Evolutionary conservation across 1,140 invertebrate species (phyloP).

Genomic region (Zaprionus kolodkinae): DNA sequence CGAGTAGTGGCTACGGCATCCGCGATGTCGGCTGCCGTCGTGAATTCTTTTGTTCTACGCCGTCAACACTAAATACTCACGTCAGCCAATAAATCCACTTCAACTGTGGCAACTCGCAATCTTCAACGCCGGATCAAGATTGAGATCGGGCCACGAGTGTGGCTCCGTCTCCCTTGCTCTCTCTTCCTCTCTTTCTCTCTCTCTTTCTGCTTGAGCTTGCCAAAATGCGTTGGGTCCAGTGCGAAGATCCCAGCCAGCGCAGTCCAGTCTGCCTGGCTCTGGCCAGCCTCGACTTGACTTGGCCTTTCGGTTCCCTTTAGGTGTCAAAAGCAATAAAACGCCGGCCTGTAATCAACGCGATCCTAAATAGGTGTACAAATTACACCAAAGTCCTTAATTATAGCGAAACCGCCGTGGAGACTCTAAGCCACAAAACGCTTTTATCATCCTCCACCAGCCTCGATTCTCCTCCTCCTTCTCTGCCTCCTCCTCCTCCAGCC

Average conservation of each 20-base stretch:
- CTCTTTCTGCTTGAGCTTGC: slow-evolving; percentile 28
- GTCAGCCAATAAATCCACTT: slow-evolving; percentile 84
- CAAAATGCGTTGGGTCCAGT: slow-evolving; percentile 38
- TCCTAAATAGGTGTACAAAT: slow-evolving; percentile 85
- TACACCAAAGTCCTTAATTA: slow-evolving; percentile 84
- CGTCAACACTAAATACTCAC: slow-evolving; percentile 84
- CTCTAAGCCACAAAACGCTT: slow-evolving; percentile 71
- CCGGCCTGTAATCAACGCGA: slow-evolving; percentile 84
- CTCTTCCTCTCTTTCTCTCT: background rate
- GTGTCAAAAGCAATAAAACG: slow-evolving; percentile 84
- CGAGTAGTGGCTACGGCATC: slow-evolving; percentile 6
- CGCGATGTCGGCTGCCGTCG: slow-evolving; percentile 11
- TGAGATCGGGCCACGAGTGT: slow-evolving; percentile 44
- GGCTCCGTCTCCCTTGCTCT: background rate
- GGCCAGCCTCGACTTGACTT: background rate
- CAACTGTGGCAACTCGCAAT: slow-evolving; percentile 65
- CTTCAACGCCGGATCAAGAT: slow-evolving; percentile 43
- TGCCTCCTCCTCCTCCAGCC: background rate
- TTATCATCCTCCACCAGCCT: slow-evolving; percentile 15
- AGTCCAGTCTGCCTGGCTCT: slow-evolving; percentile 10
- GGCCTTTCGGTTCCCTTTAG: slow-evolving; percentile 77
- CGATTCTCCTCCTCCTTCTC: background rate
- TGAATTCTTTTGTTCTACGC: slow-evolving; percentile 82
- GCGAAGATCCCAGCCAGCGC: slow-evolving; percentile 13
- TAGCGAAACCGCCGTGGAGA: slow-evolving; percentile 76